Evolutionary conservation across 2,888 invertebrate species (phyloP).

Genomic region (Syritta pipiens): DNA sequence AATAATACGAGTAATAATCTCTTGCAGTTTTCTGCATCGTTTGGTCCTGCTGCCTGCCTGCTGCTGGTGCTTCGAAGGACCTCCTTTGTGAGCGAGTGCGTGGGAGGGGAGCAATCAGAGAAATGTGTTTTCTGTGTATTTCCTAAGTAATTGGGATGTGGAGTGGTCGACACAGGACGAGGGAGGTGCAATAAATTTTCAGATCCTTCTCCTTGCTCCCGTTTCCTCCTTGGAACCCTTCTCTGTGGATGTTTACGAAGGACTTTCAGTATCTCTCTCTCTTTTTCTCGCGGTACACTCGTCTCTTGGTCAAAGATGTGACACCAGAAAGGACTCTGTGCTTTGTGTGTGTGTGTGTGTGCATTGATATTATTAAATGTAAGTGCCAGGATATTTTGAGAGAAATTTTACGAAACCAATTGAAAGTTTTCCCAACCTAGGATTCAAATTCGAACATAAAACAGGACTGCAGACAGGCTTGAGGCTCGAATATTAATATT

Average conservation of each 20-base stretch:
- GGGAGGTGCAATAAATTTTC: conserved; percentile 43
- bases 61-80: conserved; percentile 19
- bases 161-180: conserved; percentile 24
- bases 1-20: conserved; percentile 66
- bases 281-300: neutral
- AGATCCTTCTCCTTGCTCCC: conserved; percentile 15
- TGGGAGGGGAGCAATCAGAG: conserved; percentile 46
- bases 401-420: conserved; percentile 20
- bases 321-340: conserved; percentile 1
- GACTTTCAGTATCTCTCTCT: neutral
- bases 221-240: neutral
- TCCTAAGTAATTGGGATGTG: conserved; percentile 66
- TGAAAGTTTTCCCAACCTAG: conserved; percentile 10
- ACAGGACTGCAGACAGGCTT: no score
- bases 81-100: conserved; percentile 15
- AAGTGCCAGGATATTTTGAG: conserved; percentile 23
- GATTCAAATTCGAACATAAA: no score
- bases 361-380: conserved; percentile 24
- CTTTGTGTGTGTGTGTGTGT: neutral
- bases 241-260: neutral
- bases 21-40: conserved; percentile 59
- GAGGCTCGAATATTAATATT: conserved; percentile 1
- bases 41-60: conserved; percentile 35
- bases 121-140: conserved; percentile 66
- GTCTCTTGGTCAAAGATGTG: conserved; percentile 22